Evolutionary conservation across 1,140 invertebrate genomes (phyloP).

Genomic region (Tribolium madens): DNA sequence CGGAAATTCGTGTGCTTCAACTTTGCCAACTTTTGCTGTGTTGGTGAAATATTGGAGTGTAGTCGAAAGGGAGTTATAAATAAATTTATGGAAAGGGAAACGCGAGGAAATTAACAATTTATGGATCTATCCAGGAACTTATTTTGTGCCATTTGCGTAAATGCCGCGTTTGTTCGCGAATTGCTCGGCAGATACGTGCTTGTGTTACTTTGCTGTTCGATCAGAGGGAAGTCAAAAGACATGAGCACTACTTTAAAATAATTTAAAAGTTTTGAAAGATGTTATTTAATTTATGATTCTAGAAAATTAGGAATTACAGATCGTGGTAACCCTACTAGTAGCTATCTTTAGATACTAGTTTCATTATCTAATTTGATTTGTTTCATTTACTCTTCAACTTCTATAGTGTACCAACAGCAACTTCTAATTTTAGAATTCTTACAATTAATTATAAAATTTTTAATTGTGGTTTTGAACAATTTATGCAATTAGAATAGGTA

Average conservation of each 20-base stretch:
- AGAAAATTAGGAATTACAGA: not conserved
- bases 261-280: not conserved
- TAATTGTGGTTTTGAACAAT: no score
- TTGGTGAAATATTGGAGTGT: not conserved
- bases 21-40: not conserved
- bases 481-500: no score
- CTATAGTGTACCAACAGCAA: no score
- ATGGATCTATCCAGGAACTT: slow-evolving; percentile 16
- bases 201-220: not conserved
- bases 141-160: slow-evolving; percentile 17
- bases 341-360: no score
- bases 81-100: slow-evolving; percentile 10
- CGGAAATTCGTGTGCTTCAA: not conserved
- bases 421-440: no score
- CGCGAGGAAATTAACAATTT: slow-evolving; percentile 34
- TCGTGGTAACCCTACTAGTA: no score
- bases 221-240: not conserved
- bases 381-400: no score
- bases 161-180: slow-evolving; percentile 8
- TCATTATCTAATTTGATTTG: no score
- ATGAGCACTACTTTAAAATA: not conserved
- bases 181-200: not conserved
- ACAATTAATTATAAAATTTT: no score
- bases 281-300: not conserved
- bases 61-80: slow-evolving; percentile 7